Percentiles rank a stretch among this genome's conserved stretches.
Conservation (phyloP, 2,797 vertebrate species). For the Enteromius mattozi region DNA sequence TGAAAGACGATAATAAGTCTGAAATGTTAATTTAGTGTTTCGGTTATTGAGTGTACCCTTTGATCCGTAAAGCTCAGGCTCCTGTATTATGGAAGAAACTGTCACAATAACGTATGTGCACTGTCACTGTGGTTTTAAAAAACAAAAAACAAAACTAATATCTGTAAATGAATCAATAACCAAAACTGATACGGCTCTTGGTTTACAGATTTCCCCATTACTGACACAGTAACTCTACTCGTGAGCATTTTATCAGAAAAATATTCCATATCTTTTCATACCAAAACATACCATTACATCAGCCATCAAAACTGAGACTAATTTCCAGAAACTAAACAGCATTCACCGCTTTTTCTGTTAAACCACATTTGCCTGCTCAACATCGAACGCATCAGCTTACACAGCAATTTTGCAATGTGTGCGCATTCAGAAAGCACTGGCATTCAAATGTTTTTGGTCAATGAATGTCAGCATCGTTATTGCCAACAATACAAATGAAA, state of each 20-base stretch:
- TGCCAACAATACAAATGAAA: background rate
- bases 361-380: constrained; percentile 11
- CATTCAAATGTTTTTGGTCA: background rate
- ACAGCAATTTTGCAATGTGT: constrained; percentile 2
- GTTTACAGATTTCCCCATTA: constrained; percentile 16
- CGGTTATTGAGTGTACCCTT: background rate
- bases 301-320: constrained; percentile 22
- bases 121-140: background rate
- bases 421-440: background rate
- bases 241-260: constrained; percentile 9
- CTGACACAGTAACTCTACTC: background rate
- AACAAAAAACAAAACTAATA: background rate
- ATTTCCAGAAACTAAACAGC: constrained; percentile 18
- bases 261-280: constrained; percentile 6
- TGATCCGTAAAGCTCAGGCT: background rate
- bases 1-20: background rate
- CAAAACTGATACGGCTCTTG: background rate
- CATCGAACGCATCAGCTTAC: background rate
- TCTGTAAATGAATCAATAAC: background rate
- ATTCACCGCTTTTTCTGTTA: constrained; percentile 9
- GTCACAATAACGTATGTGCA: constrained; percentile 14
- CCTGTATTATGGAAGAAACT: background rate
- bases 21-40: constrained; percentile 3
- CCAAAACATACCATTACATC: constrained; percentile 29
- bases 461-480: background rate